Evolutionary conservation across 2,113 vertebrate genomes (phyloP), one percentile per base, ranked within the genome.

Genomic region (Neolamprologus ventralis): DNA sequence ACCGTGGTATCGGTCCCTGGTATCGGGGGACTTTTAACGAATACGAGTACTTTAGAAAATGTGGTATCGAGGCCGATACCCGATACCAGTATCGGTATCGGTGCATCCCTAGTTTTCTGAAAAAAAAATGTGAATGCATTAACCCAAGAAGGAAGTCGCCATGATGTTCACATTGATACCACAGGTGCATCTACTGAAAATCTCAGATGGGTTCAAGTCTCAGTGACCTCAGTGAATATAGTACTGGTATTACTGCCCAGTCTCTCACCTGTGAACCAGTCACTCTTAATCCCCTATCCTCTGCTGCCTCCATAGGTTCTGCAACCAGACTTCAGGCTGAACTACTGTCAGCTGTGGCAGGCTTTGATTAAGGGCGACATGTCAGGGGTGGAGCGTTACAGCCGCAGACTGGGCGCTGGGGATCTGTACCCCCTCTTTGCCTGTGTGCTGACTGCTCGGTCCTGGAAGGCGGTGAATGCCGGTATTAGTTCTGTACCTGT

Each of bases 311-410:
- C 13, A 0, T 26, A 99, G 98, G 95, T 95, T 65, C 96, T 99
- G 91, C 97, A 97, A 0, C 96, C 98, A 2, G 96, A 96, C 19
- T 99, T 99, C 93, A 96, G 98, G 75, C 85, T 99, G 94, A 94
- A 98, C 89, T 99, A 99, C 95, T 99, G 98, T 85, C 96, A 60
- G 10, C 97, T 99, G 83, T 99, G 99, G 99, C 98, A 98, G 95
- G 96, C 98, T 35, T 96, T 99, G 87, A 98, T 99, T 87, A 96
- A 96, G 82, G 95, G 96, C 0, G 97, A 99, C 89, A 97, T 99
- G 97, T 92, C 97, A 75, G 93, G 89, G 4, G 95, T 98, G 65
- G 97, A 98, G 95, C 96, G 94, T 23, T 98, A 98, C 90, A 97
- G 98, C 94, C 97, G 93, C 68, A 94, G 94, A 14, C 96, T 99